Evolutionary conservation across 1,140 invertebrate genomes (phyloP).

Genomic region (Eumaeus atala): DNA sequence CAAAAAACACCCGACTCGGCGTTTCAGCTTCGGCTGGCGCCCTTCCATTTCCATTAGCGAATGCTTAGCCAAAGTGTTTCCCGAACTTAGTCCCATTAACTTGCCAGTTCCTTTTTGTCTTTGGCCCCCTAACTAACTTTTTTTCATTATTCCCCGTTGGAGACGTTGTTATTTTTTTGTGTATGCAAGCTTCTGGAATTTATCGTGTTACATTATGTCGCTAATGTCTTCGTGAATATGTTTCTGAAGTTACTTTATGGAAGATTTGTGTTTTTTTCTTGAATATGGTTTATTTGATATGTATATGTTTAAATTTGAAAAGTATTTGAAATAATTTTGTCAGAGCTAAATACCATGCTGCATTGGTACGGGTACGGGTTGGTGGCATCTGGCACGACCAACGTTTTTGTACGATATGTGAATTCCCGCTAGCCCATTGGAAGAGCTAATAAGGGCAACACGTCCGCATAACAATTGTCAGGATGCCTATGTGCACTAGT

Average conservation of each 20-base stretch:
- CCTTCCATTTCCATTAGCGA: slow-evolving; percentile 70
- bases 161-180: slow-evolving; percentile 43
- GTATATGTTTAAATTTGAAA: too few relatives aligned
- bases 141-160: slow-evolving; percentile 35
- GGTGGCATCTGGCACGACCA: too few relatives aligned
- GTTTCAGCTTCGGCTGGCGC: slow-evolving; percentile 44
- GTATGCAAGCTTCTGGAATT: slow-evolving; percentile 18
- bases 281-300: too few relatives aligned
- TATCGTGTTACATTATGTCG: slow-evolving; percentile 16
- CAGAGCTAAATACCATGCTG: too few relatives aligned
- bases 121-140: slow-evolving; percentile 50
- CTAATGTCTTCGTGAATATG: slow-evolving; percentile 19
- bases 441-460: too few relatives aligned
- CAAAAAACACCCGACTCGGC: slow-evolving; percentile 54
- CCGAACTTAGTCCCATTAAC: slow-evolving; percentile 62
- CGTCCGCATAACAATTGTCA: too few relatives aligned
- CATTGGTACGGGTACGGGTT: too few relatives aligned
- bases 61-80: slow-evolving; percentile 70
- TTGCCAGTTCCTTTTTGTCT: slow-evolving; percentile 55
- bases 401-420: too few relatives aligned
- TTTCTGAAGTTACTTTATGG: not conserved
- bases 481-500: too few relatives aligned
- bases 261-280: too few relatives aligned
- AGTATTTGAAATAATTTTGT: too few relatives aligned
- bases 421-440: too few relatives aligned